phyloP scores from a whole-genome alignment of 2,888 invertebrate species.

The Limnephilus rhombicus region DNA sequence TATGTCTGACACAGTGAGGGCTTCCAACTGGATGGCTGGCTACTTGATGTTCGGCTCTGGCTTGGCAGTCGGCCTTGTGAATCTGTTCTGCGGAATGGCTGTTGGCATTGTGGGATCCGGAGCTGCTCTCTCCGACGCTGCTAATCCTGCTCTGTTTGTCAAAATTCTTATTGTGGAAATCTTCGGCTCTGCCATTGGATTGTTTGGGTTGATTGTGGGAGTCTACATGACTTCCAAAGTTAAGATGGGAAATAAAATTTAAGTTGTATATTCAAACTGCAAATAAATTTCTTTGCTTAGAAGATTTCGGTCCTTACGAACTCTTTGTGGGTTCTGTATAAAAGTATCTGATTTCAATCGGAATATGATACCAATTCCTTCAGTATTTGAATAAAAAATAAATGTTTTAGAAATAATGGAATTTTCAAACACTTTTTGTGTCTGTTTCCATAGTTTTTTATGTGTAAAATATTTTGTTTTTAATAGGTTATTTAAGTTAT shows the following conservation, averaged over 20 bases:
- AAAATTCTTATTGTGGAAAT: slow-evolving; percentile 99
- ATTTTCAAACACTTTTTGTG: background rate
- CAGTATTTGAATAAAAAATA: slow-evolving; percentile 12
- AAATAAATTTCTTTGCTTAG: slow-evolving; percentile 17
- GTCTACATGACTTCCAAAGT: slow-evolving; percentile 94
- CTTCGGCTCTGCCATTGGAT: slow-evolving; percentile 98
- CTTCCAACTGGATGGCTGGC: slow-evolving; percentile 89
- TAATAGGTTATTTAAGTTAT: slow-evolving; percentile 1
- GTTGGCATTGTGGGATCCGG: slow-evolving; percentile 99
- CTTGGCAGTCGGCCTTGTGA: slow-evolving; percentile 95
- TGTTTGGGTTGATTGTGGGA: slow-evolving; percentile 98
- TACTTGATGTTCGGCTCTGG: slow-evolving; percentile 98
- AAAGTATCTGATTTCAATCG: background rate
- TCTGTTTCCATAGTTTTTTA: background rate
- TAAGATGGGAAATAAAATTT: slow-evolving; percentile 84
- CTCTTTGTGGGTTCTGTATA: background rate
- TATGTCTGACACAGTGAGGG: slow-evolving; percentile 73
- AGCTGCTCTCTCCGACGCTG: slow-evolving; percentile 98
- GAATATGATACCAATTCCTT: background rate
- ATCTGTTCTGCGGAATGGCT: slow-evolving; percentile 95
- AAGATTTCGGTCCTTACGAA: background rate
- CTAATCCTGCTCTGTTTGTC: slow-evolving; percentile 96
- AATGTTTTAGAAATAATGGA: slow-evolving; percentile 1
- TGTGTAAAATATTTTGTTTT: background rate
- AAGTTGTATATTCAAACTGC: slow-evolving; percentile 61